Evolutionary conservation across 2,797 vertebrate species (phyloP).

Genomic region (Phataginus tetradactyla): DNA sequence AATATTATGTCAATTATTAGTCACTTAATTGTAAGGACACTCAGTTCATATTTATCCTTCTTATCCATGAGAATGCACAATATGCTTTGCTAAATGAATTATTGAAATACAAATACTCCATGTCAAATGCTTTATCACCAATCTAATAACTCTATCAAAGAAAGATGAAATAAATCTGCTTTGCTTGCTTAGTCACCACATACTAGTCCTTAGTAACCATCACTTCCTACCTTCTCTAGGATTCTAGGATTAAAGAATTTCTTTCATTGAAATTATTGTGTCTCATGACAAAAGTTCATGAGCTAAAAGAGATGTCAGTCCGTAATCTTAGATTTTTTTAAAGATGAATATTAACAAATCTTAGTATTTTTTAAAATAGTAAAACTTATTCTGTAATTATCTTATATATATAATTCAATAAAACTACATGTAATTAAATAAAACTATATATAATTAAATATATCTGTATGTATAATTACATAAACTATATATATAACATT

Average conservation of each 20-base stretch:
- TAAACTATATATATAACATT: not conserved
- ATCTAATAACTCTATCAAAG: not conserved
- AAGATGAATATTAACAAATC: not conserved
- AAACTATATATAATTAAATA: too few species aligned
- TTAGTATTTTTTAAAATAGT: not conserved
- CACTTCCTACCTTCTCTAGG: conserved; percentile 2
- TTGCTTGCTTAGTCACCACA: not conserved
- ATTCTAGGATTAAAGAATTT: conserved; percentile 21
- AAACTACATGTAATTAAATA: not conserved
- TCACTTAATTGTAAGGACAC: not conserved
- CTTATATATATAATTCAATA: not conserved
- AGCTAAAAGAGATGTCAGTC: not conserved
- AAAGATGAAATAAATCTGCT: not conserved
- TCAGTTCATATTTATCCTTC: not conserved
- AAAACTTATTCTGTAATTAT: not conserved
- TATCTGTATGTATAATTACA: too few species aligned
- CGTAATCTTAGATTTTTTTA: not conserved
- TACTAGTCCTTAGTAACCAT: not conserved
- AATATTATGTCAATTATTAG: conserved; percentile 1
- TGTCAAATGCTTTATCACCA: not conserved
- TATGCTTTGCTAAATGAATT: conserved; percentile 2
- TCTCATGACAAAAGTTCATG: not conserved
- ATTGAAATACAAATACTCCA: not conserved
- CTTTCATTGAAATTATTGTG: not conserved
- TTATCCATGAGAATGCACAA: not conserved